A percentile compares a stretch with the other conserved stretches of the same genome.
phyloP scores from a whole-genome alignment of 2,888 invertebrate species.

The Hartigia nigra region DNA sequence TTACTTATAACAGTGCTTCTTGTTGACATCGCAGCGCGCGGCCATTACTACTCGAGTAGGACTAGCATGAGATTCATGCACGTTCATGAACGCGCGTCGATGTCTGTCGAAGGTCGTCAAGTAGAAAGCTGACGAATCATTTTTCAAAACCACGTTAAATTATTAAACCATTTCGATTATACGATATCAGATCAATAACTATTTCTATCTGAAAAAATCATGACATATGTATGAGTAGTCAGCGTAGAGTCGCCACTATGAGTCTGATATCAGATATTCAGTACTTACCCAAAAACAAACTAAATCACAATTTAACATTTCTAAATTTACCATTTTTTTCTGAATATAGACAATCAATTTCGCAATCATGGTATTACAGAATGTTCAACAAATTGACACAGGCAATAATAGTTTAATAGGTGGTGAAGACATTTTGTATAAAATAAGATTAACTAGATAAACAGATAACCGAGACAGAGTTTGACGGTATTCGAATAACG shows the following conservation, averaged over 20 bases:
- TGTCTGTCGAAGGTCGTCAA: neutral
- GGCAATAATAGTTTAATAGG: neutral
- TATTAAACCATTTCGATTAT: neutral
- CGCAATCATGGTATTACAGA: neutral
- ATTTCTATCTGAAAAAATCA: neutral
- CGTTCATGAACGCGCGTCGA: neutral
- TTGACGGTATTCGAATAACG: constrained; percentile 41
- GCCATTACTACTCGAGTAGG: neutral
- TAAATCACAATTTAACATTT: neutral
- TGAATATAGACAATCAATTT: neutral
- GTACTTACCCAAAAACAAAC: neutral
- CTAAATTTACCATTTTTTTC: neutral
- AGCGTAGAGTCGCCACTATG: neutral
- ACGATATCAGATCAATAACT: neutral
- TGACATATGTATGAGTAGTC: neutral
- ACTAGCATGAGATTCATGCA: neutral
- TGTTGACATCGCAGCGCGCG: neutral
- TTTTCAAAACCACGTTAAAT: neutral
- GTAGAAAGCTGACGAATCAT: neutral
- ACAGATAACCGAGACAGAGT: constrained; percentile 17
- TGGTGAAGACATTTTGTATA: neutral
- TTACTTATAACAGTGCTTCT: neutral
- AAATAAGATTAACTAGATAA: neutral
- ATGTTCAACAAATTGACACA: neutral
- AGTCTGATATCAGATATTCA: neutral